Base-by-base conservation (phyloP, 2,113 vertebrate species). In the Sinocyclocheilus grahami region DNA sequence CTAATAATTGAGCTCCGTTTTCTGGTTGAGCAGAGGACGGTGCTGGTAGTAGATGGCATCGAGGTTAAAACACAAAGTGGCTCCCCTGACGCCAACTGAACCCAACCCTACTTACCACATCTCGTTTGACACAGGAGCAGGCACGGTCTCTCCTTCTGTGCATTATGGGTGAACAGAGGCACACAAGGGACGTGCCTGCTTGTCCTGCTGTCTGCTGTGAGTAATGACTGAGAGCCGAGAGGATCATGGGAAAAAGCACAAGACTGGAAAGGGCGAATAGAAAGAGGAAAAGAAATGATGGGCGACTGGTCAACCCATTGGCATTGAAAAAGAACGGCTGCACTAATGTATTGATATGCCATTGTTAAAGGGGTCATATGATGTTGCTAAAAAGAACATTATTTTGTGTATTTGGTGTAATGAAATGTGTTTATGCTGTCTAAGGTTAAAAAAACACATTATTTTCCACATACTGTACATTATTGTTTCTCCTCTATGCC, bases 101-200 rank as follows among this genome's bases (percentile, higher is more conserved):
- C 48, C 63, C 3, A 11, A 71, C n/a, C 78, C 82, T 83, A 82
- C 81, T 85, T 83, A 85, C 51, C 79, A 80, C 82, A 51, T 78
- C 69, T 71, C 46, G 48, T 85, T 82, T 30, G 53, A 78, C 81
- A 83, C 55, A 48, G 53, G 33, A 69, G 27, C 37, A 60, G 58
- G 71, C 74, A 74, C 81, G 67, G 85, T 60, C 58, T 72, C 67
- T 82, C 83, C 81, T 37, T 42, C 37, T 62, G 81, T 62, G 87
- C 77, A 62, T 63, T 77, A 82, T 24, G 85, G 90, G 89, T 90
- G 90, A 91, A 77, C 16, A 75, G 88, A 89, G 84, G 62, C 71
- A 77, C 85, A 62, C 76, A 62, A 75, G 86, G 78, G 78, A 71
- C 51, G 48, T 74, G 65, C 48, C 78, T 33, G 37, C 60, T 76